Conservation (phyloP, 2,797 vertebrate genomes). For the Numenius phaeopus region DNA sequence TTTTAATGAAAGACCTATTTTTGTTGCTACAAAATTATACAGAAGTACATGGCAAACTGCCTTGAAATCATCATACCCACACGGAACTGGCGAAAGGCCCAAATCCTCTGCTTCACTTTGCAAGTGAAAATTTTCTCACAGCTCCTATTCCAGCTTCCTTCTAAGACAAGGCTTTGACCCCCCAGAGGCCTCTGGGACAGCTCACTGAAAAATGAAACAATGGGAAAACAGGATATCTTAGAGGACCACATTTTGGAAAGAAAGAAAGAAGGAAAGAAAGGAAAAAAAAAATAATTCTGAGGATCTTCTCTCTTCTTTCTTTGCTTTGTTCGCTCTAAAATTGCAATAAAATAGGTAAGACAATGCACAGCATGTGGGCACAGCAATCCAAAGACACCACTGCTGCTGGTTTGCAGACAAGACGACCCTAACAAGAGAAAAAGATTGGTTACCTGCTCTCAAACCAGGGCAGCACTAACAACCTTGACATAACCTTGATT, state of each 20-base stretch:
- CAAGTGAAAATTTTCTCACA: conserved; percentile 47
- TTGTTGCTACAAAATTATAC: conserved; percentile 19
- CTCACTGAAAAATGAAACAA: not conserved
- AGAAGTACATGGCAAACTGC: conserved; percentile 37
- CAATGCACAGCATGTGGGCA: not conserved
- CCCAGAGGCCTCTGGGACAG: not conserved
- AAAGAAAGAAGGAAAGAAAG: not conserved
- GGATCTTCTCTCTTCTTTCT: not conserved
- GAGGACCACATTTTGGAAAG: not conserved
- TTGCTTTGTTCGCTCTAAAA: not conserved
- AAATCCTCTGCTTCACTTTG: conserved; percentile 8
- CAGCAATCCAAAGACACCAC: not conserved
- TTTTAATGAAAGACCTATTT: conserved; percentile 35
- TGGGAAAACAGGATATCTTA: not conserved
- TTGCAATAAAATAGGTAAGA: not conserved
- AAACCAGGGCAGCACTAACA: not conserved
- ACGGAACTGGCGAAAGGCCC: not conserved
- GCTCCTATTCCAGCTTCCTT: not conserved
- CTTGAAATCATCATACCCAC: conserved; percentile 15
- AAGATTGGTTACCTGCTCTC: not conserved
- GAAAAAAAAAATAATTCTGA: not conserved
- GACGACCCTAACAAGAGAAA: not conserved
- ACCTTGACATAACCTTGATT: not conserved
- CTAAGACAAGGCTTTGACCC: not conserved
- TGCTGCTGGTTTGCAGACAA: not conserved